Percentiles rank a stretch among this genome's conserved stretches.
phyloP scores from a whole-genome alignment of 2,797 vertebrate species.

The Rousettus madagascariensis region DNA sequence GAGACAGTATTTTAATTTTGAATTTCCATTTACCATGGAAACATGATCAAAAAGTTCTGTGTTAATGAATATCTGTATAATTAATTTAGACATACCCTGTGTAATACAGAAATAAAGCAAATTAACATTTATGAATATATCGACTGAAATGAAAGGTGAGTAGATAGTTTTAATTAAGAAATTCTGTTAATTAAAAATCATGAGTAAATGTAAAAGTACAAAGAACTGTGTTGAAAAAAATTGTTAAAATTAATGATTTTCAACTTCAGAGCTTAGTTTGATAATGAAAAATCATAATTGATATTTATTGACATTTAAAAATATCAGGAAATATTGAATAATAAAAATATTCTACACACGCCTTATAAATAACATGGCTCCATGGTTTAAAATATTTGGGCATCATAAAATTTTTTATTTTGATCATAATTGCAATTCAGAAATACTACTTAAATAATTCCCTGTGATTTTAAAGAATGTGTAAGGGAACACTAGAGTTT shows the following conservation, averaged over 20 bases:
- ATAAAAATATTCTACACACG: conserved; percentile 30
- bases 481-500: not conserved
- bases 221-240: conserved; percentile 65
- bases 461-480: conserved; percentile 53
- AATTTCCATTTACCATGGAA: conserved; percentile 81
- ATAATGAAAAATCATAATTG: conserved; percentile 39
- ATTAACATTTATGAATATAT: conserved; percentile 79
- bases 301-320: conserved; percentile 32
- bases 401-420: conserved; percentile 29
- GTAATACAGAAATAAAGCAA: conserved; percentile 80
- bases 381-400: conserved; percentile 26
- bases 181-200: conserved; percentile 74
- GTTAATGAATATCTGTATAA: conserved; percentile 79
- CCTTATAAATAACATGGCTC: conserved; percentile 32
- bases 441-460: conserved; percentile 31
- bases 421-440: not conserved
- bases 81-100: conserved; percentile 80
- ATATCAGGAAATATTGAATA: conserved; percentile 29
- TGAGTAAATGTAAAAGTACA: conserved; percentile 68
- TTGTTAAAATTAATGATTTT: conserved; percentile 60
- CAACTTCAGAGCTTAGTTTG: conserved; percentile 64
- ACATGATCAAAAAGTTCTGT: conserved; percentile 78
- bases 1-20: conserved; percentile 79
- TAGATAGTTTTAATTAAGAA: conserved; percentile 77
- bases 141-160: conserved; percentile 77